Percentiles rank a stretch among this genome's conserved stretches.
Conservation (phyloP, 2,888 invertebrate species). For the Rhingia campestris region DNA sequence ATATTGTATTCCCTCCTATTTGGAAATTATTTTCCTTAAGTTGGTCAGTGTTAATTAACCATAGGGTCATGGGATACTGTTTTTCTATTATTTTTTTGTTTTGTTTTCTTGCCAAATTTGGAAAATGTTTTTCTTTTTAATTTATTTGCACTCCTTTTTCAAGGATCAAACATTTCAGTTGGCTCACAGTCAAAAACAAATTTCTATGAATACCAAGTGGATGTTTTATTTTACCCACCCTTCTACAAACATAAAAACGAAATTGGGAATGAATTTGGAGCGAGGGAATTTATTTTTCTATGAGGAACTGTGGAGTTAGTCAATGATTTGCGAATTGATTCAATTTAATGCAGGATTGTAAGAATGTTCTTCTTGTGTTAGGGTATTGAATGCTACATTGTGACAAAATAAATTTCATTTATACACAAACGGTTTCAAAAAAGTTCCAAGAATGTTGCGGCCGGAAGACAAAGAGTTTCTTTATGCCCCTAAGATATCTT, state of each 20-base stretch:
- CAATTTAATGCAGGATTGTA: neutral
- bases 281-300: conserved; percentile 13
- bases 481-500: no score
- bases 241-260: neutral
- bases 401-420: neutral
- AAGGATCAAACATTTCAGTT: conserved; percentile 24
- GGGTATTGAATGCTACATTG: neutral
- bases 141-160: conserved; percentile 21
- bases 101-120: conserved; percentile 37
- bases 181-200: conserved; percentile 43
- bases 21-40: conserved; percentile 28
- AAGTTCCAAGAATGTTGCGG: no score
- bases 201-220: conserved; percentile 40
- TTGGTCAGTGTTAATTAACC: conserved; percentile 58
- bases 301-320: neutral
- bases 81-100: conserved; percentile 6
- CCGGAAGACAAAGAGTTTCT: no score
- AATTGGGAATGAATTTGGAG: neutral
- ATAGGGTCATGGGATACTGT: conserved; percentile 58
- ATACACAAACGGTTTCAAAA: no score
- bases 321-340: neutral
- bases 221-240: neutral
- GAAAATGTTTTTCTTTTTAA: conserved; percentile 10
- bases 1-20: neutral
- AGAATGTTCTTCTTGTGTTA: neutral